Conservation (phyloP, 2,888 invertebrate genomes). For the Microctonus aethiopoides region DNA sequence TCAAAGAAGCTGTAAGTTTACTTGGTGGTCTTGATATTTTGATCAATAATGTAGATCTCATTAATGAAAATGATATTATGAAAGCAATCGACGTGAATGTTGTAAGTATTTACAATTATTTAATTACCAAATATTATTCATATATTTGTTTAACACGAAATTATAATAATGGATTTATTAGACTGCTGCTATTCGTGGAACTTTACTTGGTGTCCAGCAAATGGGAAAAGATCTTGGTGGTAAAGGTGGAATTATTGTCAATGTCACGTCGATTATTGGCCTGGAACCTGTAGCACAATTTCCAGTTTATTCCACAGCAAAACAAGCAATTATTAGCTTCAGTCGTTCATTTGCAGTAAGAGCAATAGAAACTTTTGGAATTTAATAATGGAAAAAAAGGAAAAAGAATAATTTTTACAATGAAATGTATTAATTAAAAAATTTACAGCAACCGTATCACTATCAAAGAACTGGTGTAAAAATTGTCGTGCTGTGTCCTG, state of each 20-base stretch:
- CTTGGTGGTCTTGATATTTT: conserved; percentile 71
- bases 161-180: conserved; percentile 39
- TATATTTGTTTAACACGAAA: no score
- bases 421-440: background rate
- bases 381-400: background rate
- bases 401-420: background rate
- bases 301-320: conserved; percentile 74
- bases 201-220: conserved; percentile 66
- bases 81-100: conserved; percentile 61
- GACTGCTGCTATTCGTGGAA: conserved; percentile 66
- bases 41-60: conserved; percentile 63
- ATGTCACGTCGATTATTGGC: conserved; percentile 74
- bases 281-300: conserved; percentile 68
- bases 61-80: conserved; percentile 56
- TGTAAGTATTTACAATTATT: no score
- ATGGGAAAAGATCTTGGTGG: conserved; percentile 68
- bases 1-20: conserved; percentile 66
- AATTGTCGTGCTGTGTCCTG: conserved; percentile 60
- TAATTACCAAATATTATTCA: no score
- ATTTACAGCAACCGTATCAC: conserved; percentile 61
- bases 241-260: conserved; percentile 74
- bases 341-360: conserved; percentile 61
- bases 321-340: conserved; percentile 66
- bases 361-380: background rate
- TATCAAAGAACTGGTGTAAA: conserved; percentile 60